A percentile compares a stretch with the other conserved stretches of the same genome.
Evolutionary conservation across 2,888 invertebrate genomes (phyloP).

Genomic region (Acleris literana): DNA sequence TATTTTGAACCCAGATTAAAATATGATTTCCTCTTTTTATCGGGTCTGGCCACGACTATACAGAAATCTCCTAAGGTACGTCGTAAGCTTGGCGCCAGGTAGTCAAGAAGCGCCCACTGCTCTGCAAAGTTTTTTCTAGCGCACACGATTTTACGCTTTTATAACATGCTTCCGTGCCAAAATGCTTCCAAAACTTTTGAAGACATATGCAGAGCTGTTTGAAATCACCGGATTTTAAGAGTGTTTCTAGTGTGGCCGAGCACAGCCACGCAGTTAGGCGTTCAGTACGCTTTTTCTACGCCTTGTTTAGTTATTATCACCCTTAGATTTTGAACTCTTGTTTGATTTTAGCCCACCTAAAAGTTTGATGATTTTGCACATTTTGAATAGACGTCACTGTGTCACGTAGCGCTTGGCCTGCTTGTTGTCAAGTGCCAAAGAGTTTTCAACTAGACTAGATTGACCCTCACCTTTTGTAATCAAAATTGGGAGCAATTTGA

Average conservation of each 20-base stretch:
- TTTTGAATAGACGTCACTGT: conserved; percentile 32
- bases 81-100: conserved; percentile 69
- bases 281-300: conserved; percentile 40
- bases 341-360: conserved; percentile 34
- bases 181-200: conserved; percentile 53
- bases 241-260: conserved; percentile 52
- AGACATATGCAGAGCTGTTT: conserved; percentile 22
- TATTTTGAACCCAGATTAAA: conserved; percentile 54
- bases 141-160: conserved; percentile 69
- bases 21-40: conserved; percentile 72
- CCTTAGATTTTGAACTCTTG: conserved; percentile 29
- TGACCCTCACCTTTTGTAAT: conserved; percentile 9
- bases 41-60: conserved; percentile 71
- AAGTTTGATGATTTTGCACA: conserved; percentile 32
- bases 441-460: conserved; percentile 21
- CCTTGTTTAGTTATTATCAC: conserved; percentile 34
- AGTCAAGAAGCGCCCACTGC: conserved; percentile 60
- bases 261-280: conserved; percentile 53
- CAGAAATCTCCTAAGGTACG: conserved; percentile 82
- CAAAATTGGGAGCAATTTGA: conserved; percentile 3
- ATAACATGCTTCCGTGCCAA: conserved; percentile 60
- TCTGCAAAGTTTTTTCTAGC: conserved; percentile 54
- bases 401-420: conserved; percentile 36
- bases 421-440: conserved; percentile 34
- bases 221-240: conserved; percentile 37